Evolutionary conservation across 64 coral and sea anemone genomes (phyloP).

Genomic region (Dendronephthya gigantea): DNA sequence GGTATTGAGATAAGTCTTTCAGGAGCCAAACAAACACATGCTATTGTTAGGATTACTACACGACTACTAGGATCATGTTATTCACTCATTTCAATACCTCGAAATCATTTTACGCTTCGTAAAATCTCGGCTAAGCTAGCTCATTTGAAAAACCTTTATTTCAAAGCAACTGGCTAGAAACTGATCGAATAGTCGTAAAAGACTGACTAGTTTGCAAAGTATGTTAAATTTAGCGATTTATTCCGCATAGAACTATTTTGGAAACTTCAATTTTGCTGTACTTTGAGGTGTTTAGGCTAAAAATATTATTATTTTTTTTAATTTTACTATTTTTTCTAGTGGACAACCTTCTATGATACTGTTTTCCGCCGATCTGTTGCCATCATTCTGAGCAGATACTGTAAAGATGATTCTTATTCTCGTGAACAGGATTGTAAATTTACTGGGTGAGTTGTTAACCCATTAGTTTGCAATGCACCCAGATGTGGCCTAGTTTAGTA

Average conservation of each 20-base stretch:
- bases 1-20: neutral
- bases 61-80: neutral
- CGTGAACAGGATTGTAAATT: neutral
- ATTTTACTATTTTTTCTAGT: neutral
- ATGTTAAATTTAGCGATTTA: neutral
- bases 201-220: neutral
- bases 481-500: no score
- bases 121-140: no score
- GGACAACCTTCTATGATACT: neutral
- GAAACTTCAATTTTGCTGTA: neutral
- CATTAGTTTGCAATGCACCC: no score
- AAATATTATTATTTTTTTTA: neutral
- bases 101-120: no score
- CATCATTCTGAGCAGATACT: neutral
- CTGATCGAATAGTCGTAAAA: no score
- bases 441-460: neutral
- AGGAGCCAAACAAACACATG: no score
- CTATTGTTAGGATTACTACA: no score
- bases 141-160: no score
- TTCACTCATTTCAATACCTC: neutral
- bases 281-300: neutral
- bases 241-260: neutral
- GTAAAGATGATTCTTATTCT: neutral
- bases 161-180: no score
- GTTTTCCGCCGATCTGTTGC: neutral